Percentiles rank a stretch among this genome's conserved stretches.
Conservation (phyloP, 1,140 invertebrate species). For the Lepidurus arcticus region DNA sequence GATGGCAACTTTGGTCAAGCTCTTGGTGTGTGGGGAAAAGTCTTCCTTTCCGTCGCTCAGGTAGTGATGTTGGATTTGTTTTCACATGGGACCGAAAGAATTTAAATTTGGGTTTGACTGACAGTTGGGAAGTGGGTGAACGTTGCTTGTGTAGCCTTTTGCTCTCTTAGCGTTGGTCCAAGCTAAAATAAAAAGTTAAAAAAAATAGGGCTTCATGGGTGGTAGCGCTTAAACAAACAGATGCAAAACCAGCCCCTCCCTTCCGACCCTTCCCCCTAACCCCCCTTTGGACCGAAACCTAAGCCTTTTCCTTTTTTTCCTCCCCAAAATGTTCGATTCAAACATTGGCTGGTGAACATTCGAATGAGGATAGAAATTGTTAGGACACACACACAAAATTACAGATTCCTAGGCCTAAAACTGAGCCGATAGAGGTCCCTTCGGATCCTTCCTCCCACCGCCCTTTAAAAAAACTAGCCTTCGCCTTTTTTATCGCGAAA, state of each 20-base stretch:
- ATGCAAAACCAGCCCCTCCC: slow-evolving; percentile 9
- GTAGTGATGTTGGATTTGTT: background rate
- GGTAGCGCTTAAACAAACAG: slow-evolving; percentile 8
- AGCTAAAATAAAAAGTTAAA: background rate
- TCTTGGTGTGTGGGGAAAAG: background rate
- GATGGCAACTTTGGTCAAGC: too few relatives aligned
- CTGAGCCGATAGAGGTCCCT: too few relatives aligned
- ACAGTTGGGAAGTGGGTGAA: slow-evolving; percentile 8
- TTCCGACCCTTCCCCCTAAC: background rate
- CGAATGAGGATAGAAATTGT: too few relatives aligned
- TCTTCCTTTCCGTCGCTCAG: background rate
- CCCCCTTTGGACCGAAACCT: background rate
- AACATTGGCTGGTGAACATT: too few relatives aligned
- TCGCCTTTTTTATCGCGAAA: too few relatives aligned
- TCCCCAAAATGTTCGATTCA: background rate
- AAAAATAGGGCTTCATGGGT: slow-evolving; percentile 9
- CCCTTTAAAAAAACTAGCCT: too few relatives aligned
- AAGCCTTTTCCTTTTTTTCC: background rate
- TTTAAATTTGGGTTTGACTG: slow-evolving; percentile 4
- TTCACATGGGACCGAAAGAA: background rate
- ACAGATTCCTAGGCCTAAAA: too few relatives aligned
- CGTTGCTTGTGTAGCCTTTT: slow-evolving; percentile 18
- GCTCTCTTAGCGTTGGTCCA: background rate
- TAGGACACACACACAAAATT: too few relatives aligned
- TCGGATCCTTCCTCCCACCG: too few relatives aligned